A percentile compares a stretch with the other conserved stretches of the same genome.
These are phyloP conservation scores for Thaumetopoea pityocampa DNA, from an alignment of 1,140 invertebrate genomes.

Conservation along the genomic window DNA sequence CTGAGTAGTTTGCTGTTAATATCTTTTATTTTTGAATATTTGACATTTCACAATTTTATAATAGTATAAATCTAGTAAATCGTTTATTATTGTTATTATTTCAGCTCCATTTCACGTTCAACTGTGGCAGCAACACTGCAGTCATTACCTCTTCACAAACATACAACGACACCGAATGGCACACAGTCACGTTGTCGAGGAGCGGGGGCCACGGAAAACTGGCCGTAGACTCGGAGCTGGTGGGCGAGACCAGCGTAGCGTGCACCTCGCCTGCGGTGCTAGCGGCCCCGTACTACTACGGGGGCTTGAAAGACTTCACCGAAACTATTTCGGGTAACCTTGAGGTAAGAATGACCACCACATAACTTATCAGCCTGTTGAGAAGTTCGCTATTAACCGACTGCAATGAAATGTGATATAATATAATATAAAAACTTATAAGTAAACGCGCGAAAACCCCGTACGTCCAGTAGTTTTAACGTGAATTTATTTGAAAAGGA, in stretches of 20 bases:
- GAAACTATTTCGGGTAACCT: constrained; percentile 35
- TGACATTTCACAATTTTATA: not conserved
- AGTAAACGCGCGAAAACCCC: no score
- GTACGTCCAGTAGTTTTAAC: no score
- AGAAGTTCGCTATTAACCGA: no score
- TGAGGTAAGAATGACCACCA: constrained; percentile 25
- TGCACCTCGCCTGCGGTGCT: constrained; percentile 79
- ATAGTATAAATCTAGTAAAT: constrained; percentile 2
- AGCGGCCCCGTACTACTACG: constrained; percentile 87
- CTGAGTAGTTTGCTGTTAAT: no score
- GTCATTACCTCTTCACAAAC: constrained; percentile 74
- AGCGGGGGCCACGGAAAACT: constrained; percentile 78
- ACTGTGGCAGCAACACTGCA: constrained; percentile 82
- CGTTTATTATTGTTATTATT: not conserved
- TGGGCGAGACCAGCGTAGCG: constrained; percentile 74
- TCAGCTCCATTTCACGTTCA: constrained; percentile 52
- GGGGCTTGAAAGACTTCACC: constrained; percentile 76
- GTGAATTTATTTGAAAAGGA: no score
- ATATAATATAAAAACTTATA: no score
- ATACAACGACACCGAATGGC: constrained; percentile 93
- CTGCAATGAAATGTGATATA: no score
- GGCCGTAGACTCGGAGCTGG: constrained; percentile 80
- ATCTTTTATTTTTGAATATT: no score
- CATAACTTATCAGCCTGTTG: no score
- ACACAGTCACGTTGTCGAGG: constrained; percentile 82